phyloP scores from a whole-genome alignment of 2,797 vertebrate species.

The Spinibarbus caldwelli region DNA sequence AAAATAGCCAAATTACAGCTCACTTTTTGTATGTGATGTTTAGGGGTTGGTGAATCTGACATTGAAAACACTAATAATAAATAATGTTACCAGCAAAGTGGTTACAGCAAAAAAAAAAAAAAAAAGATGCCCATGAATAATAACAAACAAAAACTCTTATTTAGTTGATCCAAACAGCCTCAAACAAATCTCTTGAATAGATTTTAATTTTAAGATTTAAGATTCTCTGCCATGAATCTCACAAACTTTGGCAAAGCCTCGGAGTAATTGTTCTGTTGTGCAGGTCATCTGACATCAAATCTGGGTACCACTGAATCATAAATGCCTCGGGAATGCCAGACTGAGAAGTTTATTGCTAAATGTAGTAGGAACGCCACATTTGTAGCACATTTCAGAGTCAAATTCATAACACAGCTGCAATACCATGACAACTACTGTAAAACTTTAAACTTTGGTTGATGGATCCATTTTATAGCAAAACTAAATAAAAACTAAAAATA shows the following conservation, averaged over 20 bases:
- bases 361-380: neutral
- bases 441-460: neutral
- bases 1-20: neutral
- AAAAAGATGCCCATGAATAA: neutral
- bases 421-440: neutral
- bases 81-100: neutral
- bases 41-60: neutral
- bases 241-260: neutral
- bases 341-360: neutral
- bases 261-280: neutral
- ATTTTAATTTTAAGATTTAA: too few species aligned
- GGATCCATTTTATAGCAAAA: neutral
- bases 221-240: neutral
- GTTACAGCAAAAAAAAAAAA: neutral
- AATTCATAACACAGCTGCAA: conserved; percentile 1
- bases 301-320: neutral
- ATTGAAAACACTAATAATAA: neutral
- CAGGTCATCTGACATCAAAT: neutral
- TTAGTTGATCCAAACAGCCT: neutral
- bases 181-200: neutral
- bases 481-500: neutral
- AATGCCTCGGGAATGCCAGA: neutral
- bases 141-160: neutral
- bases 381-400: neutral
- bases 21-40: neutral